Conservation (phyloP, 2,797 vertebrate genomes). For the Pseudotriccus pelzelni region DNA sequence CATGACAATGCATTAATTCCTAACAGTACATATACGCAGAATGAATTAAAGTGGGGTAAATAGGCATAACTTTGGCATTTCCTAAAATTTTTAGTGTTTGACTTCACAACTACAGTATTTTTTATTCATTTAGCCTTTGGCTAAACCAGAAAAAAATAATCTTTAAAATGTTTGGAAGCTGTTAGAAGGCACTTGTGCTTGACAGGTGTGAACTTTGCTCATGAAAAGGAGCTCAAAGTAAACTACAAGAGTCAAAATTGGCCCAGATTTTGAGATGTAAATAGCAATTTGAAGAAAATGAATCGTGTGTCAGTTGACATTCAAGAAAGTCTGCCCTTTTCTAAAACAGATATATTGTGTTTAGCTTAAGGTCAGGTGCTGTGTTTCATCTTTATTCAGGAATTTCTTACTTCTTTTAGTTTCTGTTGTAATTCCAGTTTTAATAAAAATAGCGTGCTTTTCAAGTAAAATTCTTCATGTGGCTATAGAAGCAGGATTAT, state of each 20-base stretch:
- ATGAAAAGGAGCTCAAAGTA: not conserved
- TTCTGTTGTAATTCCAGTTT: not conserved
- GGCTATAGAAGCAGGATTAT: not conserved
- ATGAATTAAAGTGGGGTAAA: not conserved
- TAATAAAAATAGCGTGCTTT: not conserved
- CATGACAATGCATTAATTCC: not conserved
- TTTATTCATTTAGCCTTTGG: not conserved
- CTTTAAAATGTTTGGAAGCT: not conserved
- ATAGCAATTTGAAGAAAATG: not conserved
- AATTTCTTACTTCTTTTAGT: not conserved
- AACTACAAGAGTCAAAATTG: not conserved
- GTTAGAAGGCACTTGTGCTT: not conserved
- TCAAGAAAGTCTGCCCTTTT: not conserved
- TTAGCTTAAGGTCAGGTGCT: not conserved
- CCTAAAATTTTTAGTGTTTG: not conserved
- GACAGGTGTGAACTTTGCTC: not conserved
- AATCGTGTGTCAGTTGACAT: not conserved
- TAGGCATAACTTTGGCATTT: not conserved
- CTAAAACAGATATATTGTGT: not conserved
- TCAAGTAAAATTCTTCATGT: not conserved
- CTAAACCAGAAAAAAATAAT: not conserved
- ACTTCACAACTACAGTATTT: not conserved
- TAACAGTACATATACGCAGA: not conserved
- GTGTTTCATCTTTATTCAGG: not conserved
- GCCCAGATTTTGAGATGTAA: not conserved